phyloP scores from a whole-genome alignment of 2,113 vertebrate species.

The Atlantisia rogersi region DNA sequence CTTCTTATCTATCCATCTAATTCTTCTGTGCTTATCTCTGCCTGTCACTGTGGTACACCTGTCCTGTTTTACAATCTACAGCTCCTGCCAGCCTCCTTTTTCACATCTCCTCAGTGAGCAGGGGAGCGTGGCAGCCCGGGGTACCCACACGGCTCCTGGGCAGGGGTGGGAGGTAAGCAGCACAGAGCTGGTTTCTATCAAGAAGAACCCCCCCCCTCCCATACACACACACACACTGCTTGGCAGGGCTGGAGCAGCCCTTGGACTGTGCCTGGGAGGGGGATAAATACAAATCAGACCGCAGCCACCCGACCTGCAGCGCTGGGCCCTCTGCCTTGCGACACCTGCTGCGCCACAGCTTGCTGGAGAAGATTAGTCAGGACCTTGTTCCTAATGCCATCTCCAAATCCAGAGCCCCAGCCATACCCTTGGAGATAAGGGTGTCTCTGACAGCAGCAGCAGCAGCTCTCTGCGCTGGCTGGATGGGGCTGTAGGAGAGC shows the following conservation, averaged over 20 bases:
- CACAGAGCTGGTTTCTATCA: neutral
- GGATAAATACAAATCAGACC: neutral
- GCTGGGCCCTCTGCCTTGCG: neutral
- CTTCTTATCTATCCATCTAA: slow-evolving; percentile 45
- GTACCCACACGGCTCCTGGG: neutral
- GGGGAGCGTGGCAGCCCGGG: neutral
- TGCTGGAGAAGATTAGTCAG: neutral
- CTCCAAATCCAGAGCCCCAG: neutral
- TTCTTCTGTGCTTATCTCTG: slow-evolving; percentile 31
- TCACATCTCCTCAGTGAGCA: fast-evolving
- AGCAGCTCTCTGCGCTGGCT: neutral
- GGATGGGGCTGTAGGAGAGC: neutral
- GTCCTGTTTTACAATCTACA: slow-evolving; percentile 1
- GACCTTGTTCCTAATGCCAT: neutral
- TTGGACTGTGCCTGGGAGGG: neutral
- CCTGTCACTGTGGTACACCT: slow-evolving; percentile 5
- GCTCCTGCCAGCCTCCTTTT: neutral
- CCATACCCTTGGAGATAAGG: neutral
- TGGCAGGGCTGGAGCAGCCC: neutral
- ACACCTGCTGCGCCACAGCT: neutral
- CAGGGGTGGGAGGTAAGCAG: neutral
- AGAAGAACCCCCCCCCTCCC: neutral
- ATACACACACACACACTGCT: no score
- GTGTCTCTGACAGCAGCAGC: neutral
- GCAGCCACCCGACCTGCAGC: neutral